These are phyloP conservation scores for Theretra japonica DNA, from an alignment of 2,888 invertebrate species.

Conservation along the genomic window DNA sequence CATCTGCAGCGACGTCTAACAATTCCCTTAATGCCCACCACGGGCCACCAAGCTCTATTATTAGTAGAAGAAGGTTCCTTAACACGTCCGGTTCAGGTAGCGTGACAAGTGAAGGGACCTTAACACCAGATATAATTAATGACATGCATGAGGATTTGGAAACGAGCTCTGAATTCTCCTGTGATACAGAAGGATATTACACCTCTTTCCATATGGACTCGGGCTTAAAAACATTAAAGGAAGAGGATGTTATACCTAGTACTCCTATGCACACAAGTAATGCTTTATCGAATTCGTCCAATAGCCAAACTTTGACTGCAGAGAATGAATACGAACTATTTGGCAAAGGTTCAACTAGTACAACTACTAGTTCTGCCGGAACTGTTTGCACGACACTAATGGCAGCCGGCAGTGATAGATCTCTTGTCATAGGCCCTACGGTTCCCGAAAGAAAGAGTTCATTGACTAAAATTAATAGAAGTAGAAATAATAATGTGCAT, in stretches of 20 bases:
- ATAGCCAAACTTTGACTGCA: constrained; percentile 89
- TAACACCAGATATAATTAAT: constrained; percentile 92
- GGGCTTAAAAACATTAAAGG: constrained; percentile 93
- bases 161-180: constrained; percentile 96
- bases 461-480: constrained; percentile 85
- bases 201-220: constrained; percentile 99
- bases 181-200: constrained; percentile 98
- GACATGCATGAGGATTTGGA: constrained; percentile 93
- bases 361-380: constrained; percentile 95
- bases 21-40: constrained; percentile 87
- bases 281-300: constrained; percentile 88
- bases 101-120: constrained; percentile 93
- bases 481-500: constrained; percentile 76
- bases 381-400: constrained; percentile 94
- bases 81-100: constrained; percentile 93
- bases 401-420: constrained; percentile 87
- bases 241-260: constrained; percentile 86
- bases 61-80: constrained; percentile 87
- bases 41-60: constrained; percentile 88
- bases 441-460: constrained; percentile 94
- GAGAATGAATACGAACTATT: constrained; percentile 96
- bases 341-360: constrained; percentile 95
- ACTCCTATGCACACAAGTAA: constrained; percentile 90
- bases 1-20: constrained; percentile 87
- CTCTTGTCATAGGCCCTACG: constrained; percentile 87